Evolutionary conservation across 2,797 vertebrate species (phyloP).

Genomic region (Tinamus major): DNA sequence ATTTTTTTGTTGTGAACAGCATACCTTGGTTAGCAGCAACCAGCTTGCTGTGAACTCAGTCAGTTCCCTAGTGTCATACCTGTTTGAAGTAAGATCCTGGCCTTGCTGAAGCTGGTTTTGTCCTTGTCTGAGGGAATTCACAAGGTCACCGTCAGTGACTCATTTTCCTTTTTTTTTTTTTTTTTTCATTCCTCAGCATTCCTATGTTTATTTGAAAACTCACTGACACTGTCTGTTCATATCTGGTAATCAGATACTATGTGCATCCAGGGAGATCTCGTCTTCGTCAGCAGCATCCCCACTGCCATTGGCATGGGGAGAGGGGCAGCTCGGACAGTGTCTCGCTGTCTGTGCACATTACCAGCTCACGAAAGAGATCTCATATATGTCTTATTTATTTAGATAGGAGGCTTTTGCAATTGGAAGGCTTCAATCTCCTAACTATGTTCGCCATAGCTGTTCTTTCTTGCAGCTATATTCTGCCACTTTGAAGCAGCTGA

Average conservation of each 20-base stretch:
- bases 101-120: not conserved
- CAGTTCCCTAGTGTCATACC: not conserved
- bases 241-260: not conserved
- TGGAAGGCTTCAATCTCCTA: not conserved
- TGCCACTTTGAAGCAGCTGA: conserved; percentile 15
- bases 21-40: not conserved
- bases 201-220: not conserved
- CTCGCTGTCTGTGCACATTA: conserved; percentile 2
- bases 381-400: not conserved
- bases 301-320: not conserved
- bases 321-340: not conserved
- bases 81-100: not conserved
- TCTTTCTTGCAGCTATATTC: not conserved
- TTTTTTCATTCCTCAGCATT: not conserved
- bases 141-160: not conserved
- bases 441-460: not conserved
- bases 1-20: not conserved
- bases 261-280: conserved; percentile 18
- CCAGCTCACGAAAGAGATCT: not conserved
- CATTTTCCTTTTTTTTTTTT: not conserved
- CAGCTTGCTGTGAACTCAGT: not conserved
- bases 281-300: not conserved
- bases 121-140: not conserved
- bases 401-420: not conserved
- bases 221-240: conserved; percentile 31